phyloP scores from a whole-genome alignment of 2,888 invertebrate genomes.

The Tethea ocularis region DNA sequence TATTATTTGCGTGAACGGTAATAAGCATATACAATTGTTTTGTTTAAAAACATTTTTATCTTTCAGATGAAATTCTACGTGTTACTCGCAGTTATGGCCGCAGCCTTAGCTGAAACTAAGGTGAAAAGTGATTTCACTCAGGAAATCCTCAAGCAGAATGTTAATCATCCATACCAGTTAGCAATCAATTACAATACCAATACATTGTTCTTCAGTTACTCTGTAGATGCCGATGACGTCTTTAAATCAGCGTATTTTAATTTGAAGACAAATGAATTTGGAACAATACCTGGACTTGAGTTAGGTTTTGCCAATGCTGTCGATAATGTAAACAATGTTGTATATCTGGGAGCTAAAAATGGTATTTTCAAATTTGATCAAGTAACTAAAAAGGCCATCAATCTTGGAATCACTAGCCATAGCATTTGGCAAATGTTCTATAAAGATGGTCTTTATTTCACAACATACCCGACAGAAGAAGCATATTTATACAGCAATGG shows the following conservation, averaged over 20 bases:
- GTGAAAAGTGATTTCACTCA: not conserved
- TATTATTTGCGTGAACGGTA: too few relatives aligned
- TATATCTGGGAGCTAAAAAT: constrained; percentile 60
- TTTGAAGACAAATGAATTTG: constrained; percentile 51
- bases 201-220: constrained; percentile 62
- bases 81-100: not conserved
- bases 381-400: constrained; percentile 41
- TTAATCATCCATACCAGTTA: constrained; percentile 60
- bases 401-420: constrained; percentile 34
- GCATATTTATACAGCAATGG: constrained; percentile 39
- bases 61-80: not conserved
- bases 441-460: constrained; percentile 59
- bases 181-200: constrained; percentile 63
- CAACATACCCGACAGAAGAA: constrained; percentile 50
- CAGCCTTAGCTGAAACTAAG: not conserved
- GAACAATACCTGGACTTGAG: constrained; percentile 44
- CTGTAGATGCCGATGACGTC: constrained; percentile 20
- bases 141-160: constrained; percentile 31
- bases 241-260: constrained; percentile 57
- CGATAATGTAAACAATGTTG: constrained; percentile 43
- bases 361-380: constrained; percentile 61
- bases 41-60: not conserved
- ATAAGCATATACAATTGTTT: not conserved
- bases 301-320: constrained; percentile 64
- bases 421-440: constrained; percentile 72